Evolutionary conservation across 2,113 vertebrate genomes (phyloP).

Genomic region (Daboia siamensis): DNA sequence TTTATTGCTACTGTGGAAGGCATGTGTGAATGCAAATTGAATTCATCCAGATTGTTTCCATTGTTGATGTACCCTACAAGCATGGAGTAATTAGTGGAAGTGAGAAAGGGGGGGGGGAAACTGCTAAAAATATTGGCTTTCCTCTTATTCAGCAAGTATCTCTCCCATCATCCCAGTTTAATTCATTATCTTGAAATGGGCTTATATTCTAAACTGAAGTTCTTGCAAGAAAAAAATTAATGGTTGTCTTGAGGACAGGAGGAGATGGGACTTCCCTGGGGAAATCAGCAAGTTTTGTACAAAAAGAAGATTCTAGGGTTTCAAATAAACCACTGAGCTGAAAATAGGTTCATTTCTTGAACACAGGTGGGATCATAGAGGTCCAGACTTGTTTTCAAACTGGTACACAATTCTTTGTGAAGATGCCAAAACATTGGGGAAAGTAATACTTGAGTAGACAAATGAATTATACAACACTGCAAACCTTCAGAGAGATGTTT

Average conservation of each 20-base stretch:
- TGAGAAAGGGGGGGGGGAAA: too few relatives aligned
- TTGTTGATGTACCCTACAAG: not conserved
- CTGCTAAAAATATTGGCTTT: not conserved
- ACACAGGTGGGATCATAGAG: not conserved
- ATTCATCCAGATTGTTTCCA: not conserved
- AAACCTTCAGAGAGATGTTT: not conserved
- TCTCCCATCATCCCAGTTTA: not conserved
- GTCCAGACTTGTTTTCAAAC: not conserved
- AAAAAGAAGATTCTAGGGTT: not conserved
- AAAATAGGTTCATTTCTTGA: not conserved
- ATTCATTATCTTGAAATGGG: not conserved
- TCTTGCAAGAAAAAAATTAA: not conserved
- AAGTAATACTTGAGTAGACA: not conserved
- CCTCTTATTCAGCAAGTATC: not conserved
- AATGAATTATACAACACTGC: not conserved
- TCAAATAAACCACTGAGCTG: not conserved
- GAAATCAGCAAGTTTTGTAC: not conserved
- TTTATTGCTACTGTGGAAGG: not conserved
- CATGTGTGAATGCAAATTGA: not conserved
- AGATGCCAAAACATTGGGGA: not conserved
- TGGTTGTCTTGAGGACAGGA: not conserved
- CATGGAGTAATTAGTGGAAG: not conserved
- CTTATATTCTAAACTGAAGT: not conserved
- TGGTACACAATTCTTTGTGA: not conserved
- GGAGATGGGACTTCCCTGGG: not conserved